Percentiles rank a stretch among this genome's conserved stretches.
Conservation (phyloP, 2,888 invertebrate genomes). For the Dermolepida albohirtum region DNA sequence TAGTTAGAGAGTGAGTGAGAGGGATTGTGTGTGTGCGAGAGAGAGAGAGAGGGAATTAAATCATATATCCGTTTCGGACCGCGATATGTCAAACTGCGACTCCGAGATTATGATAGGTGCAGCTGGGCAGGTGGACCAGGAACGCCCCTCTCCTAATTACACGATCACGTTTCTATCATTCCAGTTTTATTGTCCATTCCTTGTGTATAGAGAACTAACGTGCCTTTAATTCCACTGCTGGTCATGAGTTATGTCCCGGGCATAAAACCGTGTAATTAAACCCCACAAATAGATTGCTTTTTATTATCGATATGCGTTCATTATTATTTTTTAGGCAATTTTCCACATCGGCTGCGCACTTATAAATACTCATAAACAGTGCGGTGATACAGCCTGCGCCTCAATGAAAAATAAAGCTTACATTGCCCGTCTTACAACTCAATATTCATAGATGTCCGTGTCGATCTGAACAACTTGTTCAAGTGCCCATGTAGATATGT, state of each 20-base stretch:
- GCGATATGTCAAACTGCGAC: constrained; percentile 47
- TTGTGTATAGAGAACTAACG: constrained; percentile 45
- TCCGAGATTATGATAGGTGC: constrained; percentile 51
- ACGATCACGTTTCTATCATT: constrained; percentile 63
- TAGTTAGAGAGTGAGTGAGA: constrained; percentile 24
- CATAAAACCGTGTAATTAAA: constrained; percentile 57
- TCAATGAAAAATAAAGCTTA: constrained; percentile 3
- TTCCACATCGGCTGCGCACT: constrained; percentile 10
- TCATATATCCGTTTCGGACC: constrained; percentile 34
- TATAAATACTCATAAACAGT: constrained; percentile 8
- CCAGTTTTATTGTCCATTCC: constrained; percentile 59
- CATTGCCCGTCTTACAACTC: constrained; percentile 17
- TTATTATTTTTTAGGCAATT: constrained; percentile 44
- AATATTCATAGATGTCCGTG: constrained; percentile 21
- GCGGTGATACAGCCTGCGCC: background rate
- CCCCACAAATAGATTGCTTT: constrained; percentile 57
- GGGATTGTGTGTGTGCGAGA: background rate
- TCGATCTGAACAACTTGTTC: background rate
- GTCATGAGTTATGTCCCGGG: constrained; percentile 52
- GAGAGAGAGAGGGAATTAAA: constrained; percentile 15
- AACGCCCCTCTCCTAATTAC: constrained; percentile 60
- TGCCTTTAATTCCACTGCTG: constrained; percentile 50
- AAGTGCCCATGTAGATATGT: too few species aligned
- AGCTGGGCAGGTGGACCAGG: constrained; percentile 55
- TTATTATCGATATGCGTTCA: constrained; percentile 51